A percentile compares a stretch with the other conserved stretches of the same genome.
These are phyloP conservation scores for Drosophila sturtevanti DNA, from an alignment of 1,140 invertebrate genomes.

Conservation along the genomic window DNA sequence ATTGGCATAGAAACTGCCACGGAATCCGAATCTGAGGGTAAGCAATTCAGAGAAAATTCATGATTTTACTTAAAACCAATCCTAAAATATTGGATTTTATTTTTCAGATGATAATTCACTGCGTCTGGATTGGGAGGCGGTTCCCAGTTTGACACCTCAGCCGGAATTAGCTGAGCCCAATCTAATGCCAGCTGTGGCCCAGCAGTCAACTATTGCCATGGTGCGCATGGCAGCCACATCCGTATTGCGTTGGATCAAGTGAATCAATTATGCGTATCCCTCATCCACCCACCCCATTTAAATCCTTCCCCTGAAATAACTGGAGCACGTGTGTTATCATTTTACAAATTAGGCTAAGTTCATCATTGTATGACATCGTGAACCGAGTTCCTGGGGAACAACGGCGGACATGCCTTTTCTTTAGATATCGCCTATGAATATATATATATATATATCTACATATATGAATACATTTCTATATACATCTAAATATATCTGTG, in stretches of 20 bases:
- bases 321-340: conserved; percentile 51
- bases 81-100: not conserved
- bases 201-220: conserved; percentile 86
- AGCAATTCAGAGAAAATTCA: not conserved
- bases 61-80: not conserved
- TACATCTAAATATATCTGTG: conserved; percentile 26
- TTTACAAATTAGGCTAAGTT: conserved; percentile 58
- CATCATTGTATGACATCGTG: conserved; percentile 38
- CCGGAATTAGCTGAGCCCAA: conserved; percentile 67
- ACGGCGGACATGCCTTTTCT: conserved; percentile 6
- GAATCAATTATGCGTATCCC: conserved; percentile 9
- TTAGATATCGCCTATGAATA: conserved; percentile 32
- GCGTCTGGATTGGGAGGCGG: conserved; percentile 88
- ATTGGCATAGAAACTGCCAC: conserved; percentile 86
- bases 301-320: conserved; percentile 19
- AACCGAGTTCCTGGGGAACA: not conserved
- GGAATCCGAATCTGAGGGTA: conserved; percentile 86
- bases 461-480: conserved; percentile 26
- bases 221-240: conserved; percentile 87
- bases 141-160: conserved; percentile 83
- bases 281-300: conserved; percentile 11
- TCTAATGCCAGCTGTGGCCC: conserved; percentile 83
- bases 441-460: conserved; percentile 28
- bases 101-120: conserved; percentile 85
- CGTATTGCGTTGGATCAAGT: conserved; percentile 84